These are phyloP conservation scores for Ochlodes sylvanus DNA, from an alignment of 2,888 invertebrate species.

Conservation along the genomic window DNA sequence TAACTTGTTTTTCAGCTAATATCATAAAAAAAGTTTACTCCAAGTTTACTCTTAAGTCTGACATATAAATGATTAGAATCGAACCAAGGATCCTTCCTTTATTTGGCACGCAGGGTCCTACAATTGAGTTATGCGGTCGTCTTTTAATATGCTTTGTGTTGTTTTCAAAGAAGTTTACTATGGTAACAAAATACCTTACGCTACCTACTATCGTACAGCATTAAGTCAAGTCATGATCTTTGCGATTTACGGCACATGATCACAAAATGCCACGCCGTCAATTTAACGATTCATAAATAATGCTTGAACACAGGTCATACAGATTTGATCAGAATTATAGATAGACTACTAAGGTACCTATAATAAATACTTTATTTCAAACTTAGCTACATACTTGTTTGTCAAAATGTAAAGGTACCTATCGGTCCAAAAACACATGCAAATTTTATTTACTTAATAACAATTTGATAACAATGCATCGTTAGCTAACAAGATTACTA, in stretches of 20 bases:
- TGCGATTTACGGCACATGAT: constrained; percentile 25
- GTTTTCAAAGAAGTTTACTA: background rate
- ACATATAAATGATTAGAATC: no score
- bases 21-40: no score
- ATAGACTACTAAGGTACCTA: background rate
- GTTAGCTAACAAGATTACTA: background rate
- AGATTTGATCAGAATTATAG: constrained; percentile 12
- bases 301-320: constrained; percentile 12
- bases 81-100: no score
- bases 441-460: background rate
- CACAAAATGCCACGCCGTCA: constrained; percentile 24
- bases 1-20: no score
- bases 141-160: no score
- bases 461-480: background rate
- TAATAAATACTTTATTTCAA: background rate
- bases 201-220: background rate
- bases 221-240: constrained; percentile 25
- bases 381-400: background rate
- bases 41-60: no score
- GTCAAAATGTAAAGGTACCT: background rate
- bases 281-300: constrained; percentile 24
- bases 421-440: background rate
- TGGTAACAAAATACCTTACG: background rate
- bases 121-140: no score
- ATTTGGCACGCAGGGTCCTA: no score